Percentiles rank a stretch among this genome's conserved stretches.
Conservation (phyloP, 2,113 vertebrate genomes). For the Rhabdomys dilectus region DNA sequence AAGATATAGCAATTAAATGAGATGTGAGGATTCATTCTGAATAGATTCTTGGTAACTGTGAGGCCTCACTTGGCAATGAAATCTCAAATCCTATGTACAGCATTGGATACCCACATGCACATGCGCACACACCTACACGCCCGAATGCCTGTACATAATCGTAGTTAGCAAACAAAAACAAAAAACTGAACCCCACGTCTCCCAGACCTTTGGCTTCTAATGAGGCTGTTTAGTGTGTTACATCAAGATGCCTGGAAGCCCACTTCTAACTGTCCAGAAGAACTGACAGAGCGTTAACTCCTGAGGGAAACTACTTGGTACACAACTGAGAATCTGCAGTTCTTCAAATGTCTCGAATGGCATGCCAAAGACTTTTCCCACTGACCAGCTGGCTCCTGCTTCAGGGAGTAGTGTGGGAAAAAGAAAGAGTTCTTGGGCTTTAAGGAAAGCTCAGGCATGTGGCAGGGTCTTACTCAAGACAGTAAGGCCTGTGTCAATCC, state of each 20-base stretch:
- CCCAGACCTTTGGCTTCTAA: constrained; percentile 26
- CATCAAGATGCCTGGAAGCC: constrained; percentile 26
- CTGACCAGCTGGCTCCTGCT: neutral
- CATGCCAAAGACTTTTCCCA: neutral
- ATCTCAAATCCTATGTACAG: constrained; percentile 8
- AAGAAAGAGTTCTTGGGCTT: neutral
- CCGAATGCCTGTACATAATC: neutral
- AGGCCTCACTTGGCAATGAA: constrained; percentile 20
- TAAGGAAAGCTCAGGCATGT: neutral
- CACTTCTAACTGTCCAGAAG: constrained; percentile 29
- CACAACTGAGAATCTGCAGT: neutral
- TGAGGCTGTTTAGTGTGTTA: constrained; percentile 4
- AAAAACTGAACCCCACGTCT: neutral
- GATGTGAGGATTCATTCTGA: constrained; percentile 10
- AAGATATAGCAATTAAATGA: constrained; percentile 37
- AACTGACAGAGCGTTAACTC: constrained; percentile 4
- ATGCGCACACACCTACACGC: neutral
- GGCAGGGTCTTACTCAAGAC: neutral
- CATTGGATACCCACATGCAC: neutral
- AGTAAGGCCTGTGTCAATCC: neutral
- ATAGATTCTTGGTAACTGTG: constrained; percentile 25
- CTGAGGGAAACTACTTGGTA: neutral
- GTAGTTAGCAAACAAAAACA: neutral
- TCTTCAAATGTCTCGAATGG: constrained; percentile 25
- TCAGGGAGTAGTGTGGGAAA: neutral